Evolutionary conservation across 2,113 vertebrate species (phyloP), one percentile per base, ranked within the genome.

Genomic region (Alligator mississippiensis): DNA sequence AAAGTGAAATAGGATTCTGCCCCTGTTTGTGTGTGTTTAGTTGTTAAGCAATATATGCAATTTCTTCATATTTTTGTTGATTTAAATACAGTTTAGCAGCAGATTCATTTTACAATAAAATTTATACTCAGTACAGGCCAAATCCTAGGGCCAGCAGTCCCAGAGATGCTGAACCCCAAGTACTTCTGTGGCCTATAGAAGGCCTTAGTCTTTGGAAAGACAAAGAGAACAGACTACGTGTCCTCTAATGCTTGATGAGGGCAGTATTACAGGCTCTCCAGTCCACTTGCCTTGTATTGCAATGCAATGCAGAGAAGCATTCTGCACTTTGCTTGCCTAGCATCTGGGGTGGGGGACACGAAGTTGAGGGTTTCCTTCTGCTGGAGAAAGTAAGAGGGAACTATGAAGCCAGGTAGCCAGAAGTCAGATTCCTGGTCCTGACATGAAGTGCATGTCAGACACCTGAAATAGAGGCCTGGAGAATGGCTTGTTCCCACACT

Each of bases 21-120:
- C 47, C 47, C 34, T 34, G 47, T 47, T 47, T 47, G 47, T 47
- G 47, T 47, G 47, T 54, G 54, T 85, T 58, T 5, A 85, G 64
- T 91, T 78, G 91, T 82, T 57, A 77, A 94, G 54, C 84, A 95
- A 90, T 87, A 59, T 54, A 90, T 94, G 94, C 90, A 87, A 87
- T 90, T 96, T 88, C 76, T 91, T 55, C 59, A 89, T 84, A 75
- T 93, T 11, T 86, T 84, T 92, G 64, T 92, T 92, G 83, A 91
- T 88, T 91, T 90, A 92, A 95, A 77, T 85, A 28, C 74, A 88
- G 87, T 70, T 82, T 75, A 94, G 64, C 66, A 92, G 93, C 64
- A 88, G 47, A 85, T 91, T 90, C 66, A 87, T 90, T 93, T 92
- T 94, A 74, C 81, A 94, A 79, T 84, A 30, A 18, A 72, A 85